Evolutionary conservation across 1,140 invertebrate species (phyloP).

Genomic region (Trinorchestia longiramus): DNA sequence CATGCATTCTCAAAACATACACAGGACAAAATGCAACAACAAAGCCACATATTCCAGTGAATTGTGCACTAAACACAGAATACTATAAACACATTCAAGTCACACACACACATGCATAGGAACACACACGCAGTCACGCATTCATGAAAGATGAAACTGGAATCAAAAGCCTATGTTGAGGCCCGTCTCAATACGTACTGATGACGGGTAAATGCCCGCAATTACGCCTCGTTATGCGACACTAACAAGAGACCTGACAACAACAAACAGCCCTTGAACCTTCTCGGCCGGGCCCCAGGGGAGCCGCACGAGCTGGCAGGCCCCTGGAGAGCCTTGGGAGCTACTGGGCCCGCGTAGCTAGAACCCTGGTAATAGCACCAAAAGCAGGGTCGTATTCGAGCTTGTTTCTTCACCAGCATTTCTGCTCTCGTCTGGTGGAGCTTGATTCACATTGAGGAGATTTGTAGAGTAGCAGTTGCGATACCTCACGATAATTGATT

Average conservation of each 20-base stretch:
- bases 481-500: background rate
- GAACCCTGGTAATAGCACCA: too few relatives aligned
- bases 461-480: background rate
- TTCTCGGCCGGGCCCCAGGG: background rate
- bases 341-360: too few relatives aligned
- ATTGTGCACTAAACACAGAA: background rate
- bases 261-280: conserved; percentile 38
- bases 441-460: too few relatives aligned
- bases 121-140: background rate
- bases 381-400: too few relatives aligned
- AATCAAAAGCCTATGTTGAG: conserved; percentile 26
- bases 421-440: too few relatives aligned
- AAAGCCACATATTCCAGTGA: background rate
- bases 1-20: background rate
- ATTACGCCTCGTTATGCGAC: conserved; percentile 39
- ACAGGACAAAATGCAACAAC: background rate
- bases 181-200: conserved; percentile 32
- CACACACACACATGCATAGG: too few relatives aligned
- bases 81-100: background rate
- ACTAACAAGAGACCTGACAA: conserved; percentile 46
- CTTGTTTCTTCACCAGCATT: too few relatives aligned
- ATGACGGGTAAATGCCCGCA: conserved; percentile 49
- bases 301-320: background rate
- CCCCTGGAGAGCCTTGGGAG: background rate
- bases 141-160: background rate